Evolutionary conservation across 2,113 vertebrate species (phyloP), one percentile per base, ranked within the genome.

Genomic region (Brachionichthys hirsutus): DNA sequence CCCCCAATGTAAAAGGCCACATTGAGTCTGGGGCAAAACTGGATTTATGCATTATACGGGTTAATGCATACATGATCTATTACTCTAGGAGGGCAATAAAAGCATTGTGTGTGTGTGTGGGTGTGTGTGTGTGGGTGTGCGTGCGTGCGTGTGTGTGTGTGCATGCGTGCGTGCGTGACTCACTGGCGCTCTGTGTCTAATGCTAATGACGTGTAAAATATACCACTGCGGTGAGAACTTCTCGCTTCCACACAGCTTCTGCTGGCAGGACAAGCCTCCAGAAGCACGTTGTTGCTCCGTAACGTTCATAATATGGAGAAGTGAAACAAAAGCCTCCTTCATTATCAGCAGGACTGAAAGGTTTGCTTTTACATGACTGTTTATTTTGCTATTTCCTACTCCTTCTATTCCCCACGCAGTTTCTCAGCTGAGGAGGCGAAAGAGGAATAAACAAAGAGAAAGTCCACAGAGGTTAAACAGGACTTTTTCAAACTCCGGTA

Each of bases 241-340:
- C 77, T 79, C 77, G 73, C 54, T 81, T 84, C 69, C 24, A 38
- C 19, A n/a, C 19, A 54, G 22, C 54, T 24, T 59, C n/a, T 41
- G 50, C 10, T 11, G 0, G 19, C 30, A 43, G 54, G 55, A 62
- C 13, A 24, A 54, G 47, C 54, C 22, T 16, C 30, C 1, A 70
- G 13, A 64, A 55, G 13, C 47, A 51, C 36, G 22, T 46, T 1
- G 64, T 54, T 80, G 46, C n/a, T n/a, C n/a, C 30, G 47, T n/a
- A 66, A 56, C 8, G 50, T 14, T 17, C 53, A 57, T 42, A 24
- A 46, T 18, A 58, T 34, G 49, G 22, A 79, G 62, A 75, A 62
- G 46, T 77, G 22, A 36, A 24, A 55, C 36, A 70, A 24, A 1
- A 12, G 42, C 5, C 62, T n/a, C 14, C 16, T 54, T 24, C 9